A percentile compares a stretch with the other conserved stretches of the same genome.
Evolutionary conservation across 2,113 vertebrate species (phyloP).

Genomic region (Atractosteus spatula): DNA sequence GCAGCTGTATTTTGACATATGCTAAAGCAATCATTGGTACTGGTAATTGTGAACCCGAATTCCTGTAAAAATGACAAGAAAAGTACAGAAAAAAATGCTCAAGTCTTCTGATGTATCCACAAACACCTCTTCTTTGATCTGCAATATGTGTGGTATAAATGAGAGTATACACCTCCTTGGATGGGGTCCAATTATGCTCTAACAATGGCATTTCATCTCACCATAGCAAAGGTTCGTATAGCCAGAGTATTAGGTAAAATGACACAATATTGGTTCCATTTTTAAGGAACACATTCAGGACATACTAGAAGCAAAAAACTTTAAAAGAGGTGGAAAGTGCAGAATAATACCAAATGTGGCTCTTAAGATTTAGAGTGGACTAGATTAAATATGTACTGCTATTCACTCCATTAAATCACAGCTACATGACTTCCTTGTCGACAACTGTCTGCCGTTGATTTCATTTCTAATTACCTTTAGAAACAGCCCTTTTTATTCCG

Average conservation of each 20-base stretch:
- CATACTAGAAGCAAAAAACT: conserved; percentile 1
- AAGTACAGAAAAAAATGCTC: neutral
- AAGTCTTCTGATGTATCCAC: neutral
- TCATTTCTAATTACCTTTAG: too few species aligned
- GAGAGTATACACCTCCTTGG: neutral
- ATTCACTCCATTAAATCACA: too few species aligned
- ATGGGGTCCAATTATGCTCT: neutral
- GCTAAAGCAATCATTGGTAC: conserved; percentile 54
- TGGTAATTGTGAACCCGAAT: conserved; percentile 36
- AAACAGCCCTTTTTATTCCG: too few species aligned
- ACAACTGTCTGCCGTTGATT: too few species aligned
- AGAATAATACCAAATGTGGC: too few species aligned
- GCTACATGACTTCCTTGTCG: too few species aligned
- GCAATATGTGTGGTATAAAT: neutral
- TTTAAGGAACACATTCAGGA: conserved; percentile 9
- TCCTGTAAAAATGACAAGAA: conserved; percentile 28
- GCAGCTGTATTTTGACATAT: conserved; percentile 71
- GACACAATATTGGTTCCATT: conserved; percentile 5
- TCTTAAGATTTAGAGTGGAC: too few species aligned
- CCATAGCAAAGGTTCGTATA: neutral
- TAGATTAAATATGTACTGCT: too few species aligned
- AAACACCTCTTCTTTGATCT: neutral
- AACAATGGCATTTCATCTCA: neutral
- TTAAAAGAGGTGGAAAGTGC: neutral
- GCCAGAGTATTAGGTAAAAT: neutral